Evolutionary conservation across 2,888 invertebrate species (phyloP).

Genomic region (Zelleria hepariella): DNA sequence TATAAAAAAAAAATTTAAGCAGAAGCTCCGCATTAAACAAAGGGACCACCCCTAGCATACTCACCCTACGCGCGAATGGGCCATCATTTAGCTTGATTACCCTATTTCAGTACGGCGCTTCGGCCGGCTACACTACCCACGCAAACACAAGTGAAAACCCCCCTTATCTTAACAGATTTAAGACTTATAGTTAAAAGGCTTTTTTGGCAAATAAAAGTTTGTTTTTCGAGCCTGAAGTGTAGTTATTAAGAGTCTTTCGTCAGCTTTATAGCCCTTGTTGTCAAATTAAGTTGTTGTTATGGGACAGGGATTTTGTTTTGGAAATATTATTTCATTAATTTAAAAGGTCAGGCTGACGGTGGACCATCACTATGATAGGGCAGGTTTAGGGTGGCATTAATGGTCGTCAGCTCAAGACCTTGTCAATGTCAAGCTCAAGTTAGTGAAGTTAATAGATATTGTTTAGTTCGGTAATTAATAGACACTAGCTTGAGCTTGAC

Average conservation of each 20-base stretch:
- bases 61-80: neutral
- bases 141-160: neutral
- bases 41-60: neutral
- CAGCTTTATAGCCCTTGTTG: neutral
- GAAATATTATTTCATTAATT: neutral
- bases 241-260: neutral
- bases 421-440: too few species aligned
- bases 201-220: neutral
- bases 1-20: neutral
- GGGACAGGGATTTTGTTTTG: neutral
- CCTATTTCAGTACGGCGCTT: neutral
- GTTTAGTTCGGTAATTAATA: too few species aligned
- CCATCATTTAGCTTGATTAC: constrained; percentile 2
- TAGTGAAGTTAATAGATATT: too few species aligned
- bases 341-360: neutral
- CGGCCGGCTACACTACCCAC: neutral
- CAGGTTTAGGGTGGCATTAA: too few species aligned
- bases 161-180: neutral
- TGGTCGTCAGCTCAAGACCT: too few species aligned
- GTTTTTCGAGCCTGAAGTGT: neutral
- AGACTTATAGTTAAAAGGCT: neutral
- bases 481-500: too few species aligned
- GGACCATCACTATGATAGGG: too few species aligned
- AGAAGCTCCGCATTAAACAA: neutral
- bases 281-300: neutral